A percentile compares a stretch with the other conserved stretches of the same genome.
These are phyloP conservation scores for Cheirogaleus medius DNA, from an alignment of 2,113 vertebrate genomes.

Conservation along the genomic window DNA sequence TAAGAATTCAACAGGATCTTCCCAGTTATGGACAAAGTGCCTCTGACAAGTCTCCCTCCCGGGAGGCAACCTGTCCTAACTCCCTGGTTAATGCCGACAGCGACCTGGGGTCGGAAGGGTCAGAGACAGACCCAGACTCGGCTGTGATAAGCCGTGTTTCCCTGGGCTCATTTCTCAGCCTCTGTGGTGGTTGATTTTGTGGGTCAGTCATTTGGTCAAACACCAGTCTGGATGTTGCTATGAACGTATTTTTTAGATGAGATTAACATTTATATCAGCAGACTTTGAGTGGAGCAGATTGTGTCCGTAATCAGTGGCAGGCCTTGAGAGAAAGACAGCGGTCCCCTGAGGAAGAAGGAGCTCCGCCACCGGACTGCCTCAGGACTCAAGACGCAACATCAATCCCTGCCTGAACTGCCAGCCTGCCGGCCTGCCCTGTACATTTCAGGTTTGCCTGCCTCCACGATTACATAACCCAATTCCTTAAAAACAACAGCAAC, in stretches of 20 bases:
- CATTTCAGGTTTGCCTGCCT: neutral
- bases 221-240: no score
- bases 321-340: neutral
- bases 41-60: neutral
- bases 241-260: neutral
- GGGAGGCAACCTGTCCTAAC: neutral
- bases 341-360: neutral
- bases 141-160: rapidly evolving
- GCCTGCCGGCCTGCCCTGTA: neutral
- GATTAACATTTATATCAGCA: neutral
- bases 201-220: neutral
- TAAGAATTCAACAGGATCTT: neutral
- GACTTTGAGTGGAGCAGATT: neutral
- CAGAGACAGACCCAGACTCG: neutral
- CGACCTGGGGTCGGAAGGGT: neutral
- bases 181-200: rapidly evolving
- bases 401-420: neutral
- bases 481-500: neutral
- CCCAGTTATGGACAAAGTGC: neutral
- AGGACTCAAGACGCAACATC: neutral
- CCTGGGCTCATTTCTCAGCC: neutral
- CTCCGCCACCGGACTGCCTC: neutral
- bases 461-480: neutral
- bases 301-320: neutral
- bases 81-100: neutral